Base-by-base conservation (phyloP, 2,888 invertebrate species). In the Sipunculus nudus region DNA sequence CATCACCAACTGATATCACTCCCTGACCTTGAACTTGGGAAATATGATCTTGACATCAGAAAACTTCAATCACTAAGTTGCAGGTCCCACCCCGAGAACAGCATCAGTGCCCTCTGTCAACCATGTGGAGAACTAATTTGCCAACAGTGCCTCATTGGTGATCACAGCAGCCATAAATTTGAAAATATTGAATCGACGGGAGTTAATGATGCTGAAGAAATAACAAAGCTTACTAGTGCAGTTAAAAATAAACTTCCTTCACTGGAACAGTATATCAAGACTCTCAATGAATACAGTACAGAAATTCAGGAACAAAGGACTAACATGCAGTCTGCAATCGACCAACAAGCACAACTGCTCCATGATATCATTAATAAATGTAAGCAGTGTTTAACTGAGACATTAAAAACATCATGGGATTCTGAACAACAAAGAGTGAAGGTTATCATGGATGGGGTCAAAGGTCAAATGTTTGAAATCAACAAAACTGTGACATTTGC, bases 11-110 rank as follows among this genome's bases (percentile, higher is more conserved):
- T 80, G 26, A 72, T 73, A 23, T 70, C 75, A 3, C 75, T 74
- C 49, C 46, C 57, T 28, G 74, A 78, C 54, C 72, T 78, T 28
- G 63, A 67, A 46, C 70, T 71, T 31, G 78, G 78, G 4, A 59
- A 74, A 1, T 76, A 75, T 52, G 78, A 80, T 56, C 66, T 65
- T 8, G 77, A 76, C 43, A 75, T 80, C 31, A 62, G 80, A 23
- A 59, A 61, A n/a, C 46, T 67, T 47, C 75, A 77, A 55, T 46
- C 28, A 1, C 63, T 73, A 13, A 43, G 46, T 16, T 80, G 80
- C 58, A 25, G 32, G 5, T 13, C 43, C 6, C 80, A 79, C 65
- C 28, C 54, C 0, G 58, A 63, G 16, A 59, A 68, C 43, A 26
- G 47, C 10, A 45, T 74, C 43, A 66, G 59, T 5, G 59, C 65